Evolutionary conservation across 2,797 vertebrate species (phyloP), one percentile per base, ranked within the genome.

Genomic region (Cyprinella venusta): DNA sequence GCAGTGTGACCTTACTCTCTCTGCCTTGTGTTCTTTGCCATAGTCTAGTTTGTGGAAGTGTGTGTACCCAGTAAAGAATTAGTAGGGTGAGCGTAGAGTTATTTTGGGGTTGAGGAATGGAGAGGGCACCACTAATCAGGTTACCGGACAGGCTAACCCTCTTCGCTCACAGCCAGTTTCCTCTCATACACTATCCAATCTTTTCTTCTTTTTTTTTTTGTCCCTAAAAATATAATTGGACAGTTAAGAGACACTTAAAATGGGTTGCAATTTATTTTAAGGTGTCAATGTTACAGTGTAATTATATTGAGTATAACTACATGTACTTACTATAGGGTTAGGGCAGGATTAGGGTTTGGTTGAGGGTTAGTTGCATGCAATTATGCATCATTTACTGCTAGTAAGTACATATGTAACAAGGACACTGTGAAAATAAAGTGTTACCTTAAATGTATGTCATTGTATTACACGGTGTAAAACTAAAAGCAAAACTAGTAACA

Each of bases 41-140:
- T 77, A 74, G 54, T 65, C 33, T 54, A 70, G 18, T 45, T 36
- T 74, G 42, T 75, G 36, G 36, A 50, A 52, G 48, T 80, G 76
- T 70, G 56, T 83, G 79, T 86, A 83, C 33, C 71, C 26, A 36
- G 13, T 24, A 40, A 85, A 86, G 84, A 79, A 81, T 80, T 56
- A 82, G 63, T 42, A 42, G 26, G 56, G 38, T 48, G 76, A 76
- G 48, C 19, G 83, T 80, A 52, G 71, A 86, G 89, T 92, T 94
- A 94, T 94, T 94, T 94, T 93, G 81, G 88, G 93, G 93, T 85
- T 79, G 64, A 89, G 89, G 90, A 91, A 89, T 80, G 87, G 89
- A 38, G 81, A 59, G 79, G 48, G 70, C 19, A 85, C 70, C 24
- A 84, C 87, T 83, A 87, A 90, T 95, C 89, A n/a, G 61, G 65